Conservation (phyloP, 2,113 vertebrate genomes). For the Bettongia penicillata region DNA sequence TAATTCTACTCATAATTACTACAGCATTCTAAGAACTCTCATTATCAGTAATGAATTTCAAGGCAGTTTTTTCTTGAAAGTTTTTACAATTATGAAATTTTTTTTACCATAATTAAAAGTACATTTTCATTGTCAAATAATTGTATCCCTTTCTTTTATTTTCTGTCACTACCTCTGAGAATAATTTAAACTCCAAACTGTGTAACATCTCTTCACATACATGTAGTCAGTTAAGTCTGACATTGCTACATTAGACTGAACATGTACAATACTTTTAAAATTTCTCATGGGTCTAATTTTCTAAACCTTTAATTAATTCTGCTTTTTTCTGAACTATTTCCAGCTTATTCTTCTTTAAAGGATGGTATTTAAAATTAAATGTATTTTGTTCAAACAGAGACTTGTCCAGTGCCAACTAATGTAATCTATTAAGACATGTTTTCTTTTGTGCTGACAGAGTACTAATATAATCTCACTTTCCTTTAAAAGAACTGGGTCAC, state of each 20-base stretch:
- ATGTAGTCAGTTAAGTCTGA: constrained; percentile 37
- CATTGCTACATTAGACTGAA: constrained; percentile 49
- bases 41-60: background rate
- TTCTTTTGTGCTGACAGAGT: constrained; percentile 13
- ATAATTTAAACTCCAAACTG: constrained; percentile 28
- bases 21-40: background rate
- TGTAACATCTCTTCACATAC: constrained; percentile 39
- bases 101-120: constrained; percentile 24
- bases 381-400: constrained; percentile 54
- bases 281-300: constrained; percentile 54
- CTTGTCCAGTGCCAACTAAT: constrained; percentile 58
- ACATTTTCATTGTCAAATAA: constrained; percentile 2
- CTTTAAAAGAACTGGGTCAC: background rate
- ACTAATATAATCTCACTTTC: constrained; percentile 12
- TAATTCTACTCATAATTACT: background rate
- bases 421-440: background rate
- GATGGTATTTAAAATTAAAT: constrained; percentile 55
- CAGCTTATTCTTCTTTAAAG: constrained; percentile 50
- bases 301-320: constrained; percentile 63
- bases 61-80: constrained; percentile 17
- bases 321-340: constrained; percentile 60
- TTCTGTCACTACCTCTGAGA: constrained; percentile 12
- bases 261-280: constrained; percentile 53
- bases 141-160: constrained; percentile 52
- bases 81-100: constrained; percentile 17